Percentiles rank a stretch among this genome's conserved stretches.
phyloP scores from a whole-genome alignment of 2,797 vertebrate species.

The Setipinna tenuifilis region DNA sequence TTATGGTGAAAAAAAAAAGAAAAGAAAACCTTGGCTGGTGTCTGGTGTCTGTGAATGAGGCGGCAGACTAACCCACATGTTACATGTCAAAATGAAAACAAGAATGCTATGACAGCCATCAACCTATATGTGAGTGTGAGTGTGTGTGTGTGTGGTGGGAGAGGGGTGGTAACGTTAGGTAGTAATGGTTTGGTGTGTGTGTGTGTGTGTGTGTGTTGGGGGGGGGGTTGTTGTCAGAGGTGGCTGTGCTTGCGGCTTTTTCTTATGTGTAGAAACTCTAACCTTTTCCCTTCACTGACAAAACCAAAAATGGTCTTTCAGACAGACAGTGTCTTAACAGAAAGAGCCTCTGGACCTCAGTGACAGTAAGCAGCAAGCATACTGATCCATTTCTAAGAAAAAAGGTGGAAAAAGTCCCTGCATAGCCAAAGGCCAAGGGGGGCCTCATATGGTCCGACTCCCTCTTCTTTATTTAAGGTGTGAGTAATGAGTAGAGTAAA shows the following conservation, averaged over 20 bases:
- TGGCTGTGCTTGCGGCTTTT: neutral
- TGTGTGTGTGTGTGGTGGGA: neutral
- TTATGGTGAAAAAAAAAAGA: neutral
- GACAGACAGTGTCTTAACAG: neutral
- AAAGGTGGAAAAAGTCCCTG: neutral
- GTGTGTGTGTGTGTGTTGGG: neutral
- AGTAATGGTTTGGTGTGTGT: neutral
- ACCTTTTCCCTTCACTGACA: neutral
- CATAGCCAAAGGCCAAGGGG: neutral
- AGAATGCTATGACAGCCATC: neutral
- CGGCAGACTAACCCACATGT: slow-evolving; percentile 4
- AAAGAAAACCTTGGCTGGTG: neutral
- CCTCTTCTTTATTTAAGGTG: neutral
- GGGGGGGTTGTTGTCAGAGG: neutral
- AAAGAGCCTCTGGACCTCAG: neutral
- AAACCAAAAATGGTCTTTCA: neutral
- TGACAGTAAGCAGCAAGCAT: neutral
- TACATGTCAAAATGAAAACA: neutral
- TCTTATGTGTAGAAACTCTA: neutral
- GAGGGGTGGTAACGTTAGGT: too few species aligned
- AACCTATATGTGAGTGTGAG: too few species aligned
- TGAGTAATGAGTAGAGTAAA: too few species aligned
- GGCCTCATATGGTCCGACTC: neutral
- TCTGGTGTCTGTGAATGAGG: neutral
- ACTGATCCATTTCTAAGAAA: neutral